Base-by-base conservation (phyloP, 1,140 invertebrate genomes). In the Zaprionus africanus region DNA sequence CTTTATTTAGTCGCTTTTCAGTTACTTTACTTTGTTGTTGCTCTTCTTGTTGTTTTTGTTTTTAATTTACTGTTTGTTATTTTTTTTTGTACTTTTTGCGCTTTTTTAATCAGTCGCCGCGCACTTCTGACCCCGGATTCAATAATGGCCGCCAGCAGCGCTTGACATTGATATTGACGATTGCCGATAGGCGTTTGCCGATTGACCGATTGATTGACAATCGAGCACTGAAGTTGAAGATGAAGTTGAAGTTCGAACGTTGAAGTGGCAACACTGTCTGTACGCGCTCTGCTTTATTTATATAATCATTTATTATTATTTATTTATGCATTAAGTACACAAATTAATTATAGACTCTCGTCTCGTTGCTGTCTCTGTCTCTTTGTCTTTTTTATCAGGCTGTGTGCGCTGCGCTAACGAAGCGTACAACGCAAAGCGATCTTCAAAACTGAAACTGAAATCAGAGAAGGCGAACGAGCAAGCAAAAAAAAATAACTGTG, bases 111-210 rank as follows among this genome's bases (percentile, higher is more conserved):
- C 83, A 87, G 83, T 51, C 77, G 51, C 49, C 51, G 76, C 78
- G 82, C 69, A 71, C 66, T 78, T 76, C 60, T 87, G 84, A 87
- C 84, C 84, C 84, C 84, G 84, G 84, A 86, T 87, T 86, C 75
- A 63, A 67, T 67, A 46, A 46, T 46, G 41, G 41, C 41, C 41
- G 51, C 34, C 64, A 69, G 17, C 41, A 38, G 41, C 82, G 69
- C 84, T 88, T 87, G 83, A 78, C 84, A 87, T 87, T 87, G 84
- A 78, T 76, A 63, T 69, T 71, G 67, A 58, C 31, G 49, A 46
- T 51, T 70, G 58, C 36, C 17, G 31, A n/a, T 68, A 4, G n/a
- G 5, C 31, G 28, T 4, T 54, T 53, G 2, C n/a, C 56, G n/a
- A 43, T 34, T 24, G 31, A 12, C 46, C 41, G 41, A 51, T 51